Base-by-base conservation (phyloP, 2,888 invertebrate genomes). In the Melolontha melolontha region DNA sequence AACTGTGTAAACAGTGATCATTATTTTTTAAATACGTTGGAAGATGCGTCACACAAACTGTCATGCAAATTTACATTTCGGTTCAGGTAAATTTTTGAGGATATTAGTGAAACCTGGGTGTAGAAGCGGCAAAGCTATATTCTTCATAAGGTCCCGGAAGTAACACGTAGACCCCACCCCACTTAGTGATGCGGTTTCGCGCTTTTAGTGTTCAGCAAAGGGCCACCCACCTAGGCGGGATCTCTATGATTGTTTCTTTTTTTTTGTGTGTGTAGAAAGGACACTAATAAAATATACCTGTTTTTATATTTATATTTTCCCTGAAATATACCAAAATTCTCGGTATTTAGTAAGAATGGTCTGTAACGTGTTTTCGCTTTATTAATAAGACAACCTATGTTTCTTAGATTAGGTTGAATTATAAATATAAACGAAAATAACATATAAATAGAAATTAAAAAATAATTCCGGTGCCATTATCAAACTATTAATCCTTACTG, bases 121-220 rank as follows among this genome's bases (percentile, higher is more conserved):
- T 14, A 12, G 41, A 12, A 12, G 59, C 29, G 29, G 59, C 17
- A 34, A 44, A 44, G 59, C 57, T 59, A 59, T 59, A 62, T 29
- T 34, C 42, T 51, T 50, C 40, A 62, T 44, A 74, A 69, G 70
- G 69, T 69, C 71, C 75, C 75, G 76, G 76, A 76, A 76, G 75
- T 76, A 75, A 74, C 74, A 74, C 73, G 64, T 68, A 68, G 66
- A 62, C 67, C 70, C 68, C 68, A 62, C 67, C 70, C 68, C 68
- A 71, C 71, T 74, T 73, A 73, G 72, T 69, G 72, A 70, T 74
- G 74, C 69, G 75, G 73, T 74, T 74, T 74, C 70, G 73, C 73
- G 72, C 73, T 73, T 72, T 68, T 65, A 64, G 54, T 64, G 51
- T 47, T 22, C 51, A 34, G 42, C 50, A 34, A n/a, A 68, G 55